Base-by-base conservation (phyloP, 2,797 vertebrate genomes). In the Catamblyrhynchus diadema region DNA sequence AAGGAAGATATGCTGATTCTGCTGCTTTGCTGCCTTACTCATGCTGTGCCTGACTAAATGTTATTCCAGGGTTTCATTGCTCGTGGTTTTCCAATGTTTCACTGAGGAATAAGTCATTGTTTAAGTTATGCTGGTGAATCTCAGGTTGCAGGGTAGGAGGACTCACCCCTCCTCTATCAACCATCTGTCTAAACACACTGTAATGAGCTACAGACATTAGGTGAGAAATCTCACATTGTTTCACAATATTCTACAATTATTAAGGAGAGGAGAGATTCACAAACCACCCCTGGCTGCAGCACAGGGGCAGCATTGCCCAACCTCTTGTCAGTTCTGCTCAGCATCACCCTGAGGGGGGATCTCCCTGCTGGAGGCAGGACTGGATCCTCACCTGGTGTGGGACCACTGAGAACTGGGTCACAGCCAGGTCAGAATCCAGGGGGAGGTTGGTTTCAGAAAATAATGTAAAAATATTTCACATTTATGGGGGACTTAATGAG, bases 1-100 rank as follows among this genome's bases (percentile, higher is more conserved):
- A 90, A 95, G 86, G 86, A 19, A 93, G 93, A 93, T 87, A 75
- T 54, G 95, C 96, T 96, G 95, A 93, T 95, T 92, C 61, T 81
- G 91, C 86, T 80, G 87, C 62, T 94, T 94, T 96, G 74, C 80
- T 92, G 92, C 69, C 65, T 83, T 83, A 78, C 70, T 82, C 67
- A 3, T 78, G 61, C 84, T 86, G 75, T 85, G 90, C 72, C 84
- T 91, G 90, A 88, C 95, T 95, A 95, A 94, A 92, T 74, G 92
- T 93, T 92, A 56, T 85, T 86, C 86, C 83, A 93, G 93, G 73
- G 69, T 78, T 92, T 62, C 51, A 30, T 24, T 71, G 71, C 82
- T 94, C 51, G 12, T 33, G 18, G 42, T 33, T 93, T 89, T 54
- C 48, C 3, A 13, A 19, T 21, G 69, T 39, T 88, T 81, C 41